These are phyloP conservation scores for Chloropsis cyanopogon DNA, from an alignment of 2,113 vertebrate species.

Conservation along the genomic window DNA sequence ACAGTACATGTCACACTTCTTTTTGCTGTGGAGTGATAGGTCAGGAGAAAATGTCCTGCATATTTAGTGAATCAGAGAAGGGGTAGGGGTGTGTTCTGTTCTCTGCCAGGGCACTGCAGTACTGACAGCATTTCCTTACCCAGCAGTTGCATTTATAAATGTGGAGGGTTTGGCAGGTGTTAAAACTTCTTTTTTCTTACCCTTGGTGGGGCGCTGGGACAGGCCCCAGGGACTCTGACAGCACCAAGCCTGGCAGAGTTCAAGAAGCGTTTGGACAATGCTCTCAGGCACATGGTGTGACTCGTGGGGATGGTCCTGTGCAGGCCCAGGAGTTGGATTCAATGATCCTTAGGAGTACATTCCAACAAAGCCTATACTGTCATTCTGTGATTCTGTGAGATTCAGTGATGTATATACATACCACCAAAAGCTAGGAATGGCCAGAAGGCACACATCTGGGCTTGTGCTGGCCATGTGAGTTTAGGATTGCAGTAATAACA, in stretches of 20 bases:
- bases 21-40: neutral
- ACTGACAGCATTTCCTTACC: neutral
- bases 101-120: neutral
- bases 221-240: neutral
- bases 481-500: neutral
- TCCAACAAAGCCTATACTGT: neutral
- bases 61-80: neutral
- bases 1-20: neutral
- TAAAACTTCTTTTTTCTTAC: neutral
- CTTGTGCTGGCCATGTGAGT: neutral
- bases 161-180: neutral
- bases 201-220: neutral
- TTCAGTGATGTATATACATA: neutral
- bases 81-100: neutral
- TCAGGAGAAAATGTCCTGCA: neutral
- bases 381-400: neutral
- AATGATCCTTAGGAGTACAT: neutral
- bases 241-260: neutral
- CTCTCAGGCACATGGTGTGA: neutral
- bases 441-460: neutral
- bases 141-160: neutral
- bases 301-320: neutral
- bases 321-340: neutral
- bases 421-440: neutral
- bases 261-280: neutral